phyloP scores from a whole-genome alignment of 2,888 invertebrate species.

The Caenorhabditis sp. region DNA sequence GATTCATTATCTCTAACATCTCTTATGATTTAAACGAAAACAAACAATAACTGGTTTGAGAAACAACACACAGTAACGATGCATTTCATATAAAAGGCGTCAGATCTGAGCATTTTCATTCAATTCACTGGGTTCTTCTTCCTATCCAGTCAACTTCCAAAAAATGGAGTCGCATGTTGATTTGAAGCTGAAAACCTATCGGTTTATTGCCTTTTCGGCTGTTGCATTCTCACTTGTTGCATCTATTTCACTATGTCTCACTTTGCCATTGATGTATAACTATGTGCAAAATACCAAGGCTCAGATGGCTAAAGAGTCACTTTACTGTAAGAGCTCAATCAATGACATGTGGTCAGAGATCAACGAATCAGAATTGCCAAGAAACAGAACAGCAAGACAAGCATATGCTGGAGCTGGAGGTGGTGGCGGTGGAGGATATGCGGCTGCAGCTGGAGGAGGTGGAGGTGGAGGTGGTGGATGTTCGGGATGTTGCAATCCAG shows the following conservation, averaged over 20 bases:
- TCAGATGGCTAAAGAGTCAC: constrained; percentile 14
- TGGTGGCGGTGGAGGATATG: constrained; percentile 12
- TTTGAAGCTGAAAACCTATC: constrained; percentile 11
- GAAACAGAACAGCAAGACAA: constrained; percentile 26
- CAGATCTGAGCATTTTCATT: not conserved
- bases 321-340: constrained; percentile 25
- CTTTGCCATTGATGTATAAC: constrained; percentile 19
- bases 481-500: constrained; percentile 43
- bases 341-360: constrained; percentile 28
- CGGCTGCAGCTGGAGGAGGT: constrained; percentile 11
- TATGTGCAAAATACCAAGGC: constrained; percentile 16
- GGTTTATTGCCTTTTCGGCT: constrained; percentile 23
- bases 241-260: constrained; percentile 18
- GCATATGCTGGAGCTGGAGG: constrained; percentile 18
- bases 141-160: constrained; percentile 2
- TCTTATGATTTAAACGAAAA: not conserved
- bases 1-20: not conserved
- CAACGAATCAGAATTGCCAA: constrained; percentile 6
- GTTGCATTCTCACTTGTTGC: constrained; percentile 16
- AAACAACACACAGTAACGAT: not conserved
- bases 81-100: constrained; percentile 3
- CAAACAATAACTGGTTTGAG: constrained; percentile 5
- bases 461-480: constrained; percentile 25
- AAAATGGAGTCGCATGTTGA: constrained; percentile 31
- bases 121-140: not conserved